These are phyloP conservation scores for Teleogryllus occipitalis DNA, from an alignment of 1,140 invertebrate genomes.

Conservation along the genomic window DNA sequence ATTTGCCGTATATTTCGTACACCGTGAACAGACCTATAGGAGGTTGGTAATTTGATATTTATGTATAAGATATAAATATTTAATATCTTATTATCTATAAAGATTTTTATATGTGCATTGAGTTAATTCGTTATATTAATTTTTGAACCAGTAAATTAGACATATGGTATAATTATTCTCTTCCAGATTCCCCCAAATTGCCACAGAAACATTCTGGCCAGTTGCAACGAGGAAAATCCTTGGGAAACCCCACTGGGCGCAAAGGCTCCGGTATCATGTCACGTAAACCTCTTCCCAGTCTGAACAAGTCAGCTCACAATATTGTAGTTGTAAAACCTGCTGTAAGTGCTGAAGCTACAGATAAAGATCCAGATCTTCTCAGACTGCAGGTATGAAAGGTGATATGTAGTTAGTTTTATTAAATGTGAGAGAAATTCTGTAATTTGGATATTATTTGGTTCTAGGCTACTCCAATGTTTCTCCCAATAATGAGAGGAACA, in stretches of 20 bases:
- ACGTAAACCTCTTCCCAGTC: constrained; percentile 12
- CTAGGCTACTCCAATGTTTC: constrained; percentile 78
- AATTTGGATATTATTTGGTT: neutral
- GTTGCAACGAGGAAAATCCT: constrained; percentile 37
- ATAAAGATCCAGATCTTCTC: constrained; percentile 72
- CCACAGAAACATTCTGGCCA: constrained; percentile 47
- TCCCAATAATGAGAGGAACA: constrained; percentile 85
- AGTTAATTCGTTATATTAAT: neutral
- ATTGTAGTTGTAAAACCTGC: constrained; percentile 83
- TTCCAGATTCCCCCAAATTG: constrained; percentile 64
- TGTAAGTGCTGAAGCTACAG: constrained; percentile 44
- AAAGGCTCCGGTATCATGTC: constrained; percentile 12
- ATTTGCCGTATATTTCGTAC: constrained; percentile 90
- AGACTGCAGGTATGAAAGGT: constrained; percentile 51
- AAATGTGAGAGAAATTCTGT: neutral
- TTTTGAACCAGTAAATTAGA: neutral
- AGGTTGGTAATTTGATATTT: constrained; percentile 37
- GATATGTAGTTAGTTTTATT: neutral
- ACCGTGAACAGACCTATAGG: constrained; percentile 87
- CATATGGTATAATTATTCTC: neutral
- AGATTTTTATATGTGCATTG: neutral
- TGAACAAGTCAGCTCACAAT: constrained; percentile 40
- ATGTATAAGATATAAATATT: neutral
- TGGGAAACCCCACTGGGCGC: constrained; percentile 25
- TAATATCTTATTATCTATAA: neutral